phyloP scores from a whole-genome alignment of 1,140 invertebrate species.

The Drosophila malerkotliana region DNA sequence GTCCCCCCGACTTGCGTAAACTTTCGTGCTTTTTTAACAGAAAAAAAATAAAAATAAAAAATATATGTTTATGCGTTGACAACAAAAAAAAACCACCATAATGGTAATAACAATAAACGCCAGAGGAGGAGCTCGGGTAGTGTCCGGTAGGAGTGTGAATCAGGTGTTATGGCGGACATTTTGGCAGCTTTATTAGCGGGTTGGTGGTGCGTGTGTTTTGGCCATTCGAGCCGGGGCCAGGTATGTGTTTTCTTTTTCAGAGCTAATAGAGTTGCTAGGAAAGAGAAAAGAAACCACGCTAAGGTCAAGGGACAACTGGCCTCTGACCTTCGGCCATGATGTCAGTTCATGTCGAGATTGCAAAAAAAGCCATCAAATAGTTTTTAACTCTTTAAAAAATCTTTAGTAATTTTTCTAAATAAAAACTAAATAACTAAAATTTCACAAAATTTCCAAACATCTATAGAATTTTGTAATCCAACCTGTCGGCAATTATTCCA shows the following conservation, averaged over 20 bases:
- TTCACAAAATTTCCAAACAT: not conserved
- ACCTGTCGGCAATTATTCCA: not conserved
- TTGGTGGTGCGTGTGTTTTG: constrained; percentile 22
- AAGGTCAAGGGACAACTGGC: constrained; percentile 30
- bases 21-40: constrained; percentile 39
- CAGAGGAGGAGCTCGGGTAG: not conserved
- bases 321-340: constrained; percentile 19
- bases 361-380: not conserved
- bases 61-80: constrained; percentile 35
- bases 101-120: constrained; percentile 40
- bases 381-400: too few species aligned
- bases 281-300: constrained; percentile 3
- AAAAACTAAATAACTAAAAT: too few species aligned
- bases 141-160: not conserved
- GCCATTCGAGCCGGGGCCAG: constrained; percentile 11
- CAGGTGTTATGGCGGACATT: constrained; percentile 32
- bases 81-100: constrained; percentile 32
- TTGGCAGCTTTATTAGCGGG: constrained; percentile 44
- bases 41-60: constrained; percentile 23
- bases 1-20: constrained; percentile 65
- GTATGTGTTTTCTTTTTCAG: not conserved
- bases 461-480: constrained; percentile 17
- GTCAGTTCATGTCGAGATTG: constrained; percentile 12
- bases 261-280: not conserved
- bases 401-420: too few species aligned